A percentile compares a stretch with the other conserved stretches of the same genome.
phyloP scores from a whole-genome alignment of 2,797 vertebrate genomes.

The Myotis daubentonii region DNA sequence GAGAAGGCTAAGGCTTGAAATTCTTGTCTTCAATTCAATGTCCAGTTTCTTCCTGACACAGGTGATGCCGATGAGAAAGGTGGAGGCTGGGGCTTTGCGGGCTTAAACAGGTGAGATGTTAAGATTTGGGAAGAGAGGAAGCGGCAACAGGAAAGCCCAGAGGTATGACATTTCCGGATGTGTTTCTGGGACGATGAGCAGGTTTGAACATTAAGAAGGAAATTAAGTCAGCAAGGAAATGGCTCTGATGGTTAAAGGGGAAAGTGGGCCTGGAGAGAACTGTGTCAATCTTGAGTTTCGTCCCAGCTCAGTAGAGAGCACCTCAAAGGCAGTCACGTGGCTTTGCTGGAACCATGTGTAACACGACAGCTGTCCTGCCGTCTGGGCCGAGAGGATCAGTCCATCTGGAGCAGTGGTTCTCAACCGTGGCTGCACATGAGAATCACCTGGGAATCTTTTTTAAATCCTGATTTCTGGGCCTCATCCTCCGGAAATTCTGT shows the following conservation, averaged over 20 bases:
- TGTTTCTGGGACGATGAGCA: neutral
- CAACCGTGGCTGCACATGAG: no score
- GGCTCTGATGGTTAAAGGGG: neutral
- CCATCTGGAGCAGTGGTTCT: no score
- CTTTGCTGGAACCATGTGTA: neutral
- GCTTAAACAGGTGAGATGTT: rapidly evolving
- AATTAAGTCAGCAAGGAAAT: neutral
- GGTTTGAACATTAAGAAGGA: neutral
- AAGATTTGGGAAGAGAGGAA: neutral
- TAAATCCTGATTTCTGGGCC: no score
- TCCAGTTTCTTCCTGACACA: neutral
- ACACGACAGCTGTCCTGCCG: neutral
- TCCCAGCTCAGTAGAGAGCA: neutral
- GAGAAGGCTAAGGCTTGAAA: neutral
- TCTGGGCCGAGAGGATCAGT: neutral
- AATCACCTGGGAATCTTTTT: no score
- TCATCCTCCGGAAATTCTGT: no score
- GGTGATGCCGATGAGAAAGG: neutral
- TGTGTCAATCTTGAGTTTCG: neutral
- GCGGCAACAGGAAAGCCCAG: neutral
- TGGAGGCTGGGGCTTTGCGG: rapidly evolving
- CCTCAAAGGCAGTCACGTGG: neutral
- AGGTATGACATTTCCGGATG: rapidly evolving
- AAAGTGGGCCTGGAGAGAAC: neutral
- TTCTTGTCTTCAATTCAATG: neutral